Percentiles rank a stretch among this genome's conserved stretches.
phyloP scores from a whole-genome alignment of 2,113 vertebrate species.

The Guaruba guarouba region DNA sequence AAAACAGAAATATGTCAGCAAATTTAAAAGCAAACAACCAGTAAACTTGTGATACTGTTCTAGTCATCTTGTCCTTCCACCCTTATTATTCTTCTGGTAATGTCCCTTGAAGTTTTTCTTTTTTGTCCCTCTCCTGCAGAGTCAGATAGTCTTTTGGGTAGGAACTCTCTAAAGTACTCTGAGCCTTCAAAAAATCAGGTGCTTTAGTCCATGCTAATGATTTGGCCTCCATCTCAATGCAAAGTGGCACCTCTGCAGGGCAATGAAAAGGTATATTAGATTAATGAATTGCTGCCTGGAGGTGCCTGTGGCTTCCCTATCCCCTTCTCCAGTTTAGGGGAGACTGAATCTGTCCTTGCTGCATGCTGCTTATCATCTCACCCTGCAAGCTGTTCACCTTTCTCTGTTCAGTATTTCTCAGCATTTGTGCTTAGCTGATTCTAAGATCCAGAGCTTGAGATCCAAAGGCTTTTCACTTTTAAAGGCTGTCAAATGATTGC shows the following conservation, averaged over 20 bases:
- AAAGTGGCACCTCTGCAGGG: neutral
- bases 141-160: neutral
- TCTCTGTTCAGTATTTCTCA: neutral
- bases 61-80: neutral
- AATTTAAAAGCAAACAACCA: neutral
- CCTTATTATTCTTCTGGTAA: neutral
- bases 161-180: neutral
- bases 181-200: neutral
- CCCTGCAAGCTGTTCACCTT: neutral
- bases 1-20: neutral
- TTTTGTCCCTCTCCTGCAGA: neutral
- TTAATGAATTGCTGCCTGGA: neutral
- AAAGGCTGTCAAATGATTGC: constrained; percentile 2
- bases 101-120: neutral
- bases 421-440: neutral
- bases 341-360: neutral
- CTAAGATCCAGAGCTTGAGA: neutral
- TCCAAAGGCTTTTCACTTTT: constrained; percentile 1
- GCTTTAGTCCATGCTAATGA: neutral
- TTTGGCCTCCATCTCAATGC: neutral
- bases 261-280: neutral
- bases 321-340: neutral
- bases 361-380: neutral
- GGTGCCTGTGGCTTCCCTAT: neutral
- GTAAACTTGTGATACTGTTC: neutral